Percentiles rank a stretch among this genome's conserved stretches.
These are phyloP conservation scores for Drosophila hydei DNA, from an alignment of 1,140 invertebrate species.

Conservation along the genomic window DNA sequence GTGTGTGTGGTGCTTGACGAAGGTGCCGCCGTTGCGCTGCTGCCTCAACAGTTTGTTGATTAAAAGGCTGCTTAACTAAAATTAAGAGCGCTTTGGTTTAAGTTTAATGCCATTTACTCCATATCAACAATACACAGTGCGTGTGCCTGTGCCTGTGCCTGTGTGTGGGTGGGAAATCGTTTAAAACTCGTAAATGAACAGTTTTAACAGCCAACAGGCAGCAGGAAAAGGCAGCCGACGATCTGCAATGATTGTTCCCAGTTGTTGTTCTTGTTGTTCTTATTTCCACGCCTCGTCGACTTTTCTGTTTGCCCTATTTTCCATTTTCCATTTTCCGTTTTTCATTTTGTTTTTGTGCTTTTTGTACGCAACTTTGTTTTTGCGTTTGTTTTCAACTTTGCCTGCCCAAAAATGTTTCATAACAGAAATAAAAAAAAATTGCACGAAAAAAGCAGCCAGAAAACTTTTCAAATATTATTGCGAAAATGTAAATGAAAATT, in stretches of 20 bases:
- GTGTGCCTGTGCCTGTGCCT: neutral
- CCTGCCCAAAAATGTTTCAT: constrained; percentile 41
- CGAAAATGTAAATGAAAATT: constrained; percentile 53
- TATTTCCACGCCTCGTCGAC: constrained; percentile 20
- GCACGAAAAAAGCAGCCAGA: constrained; percentile 7
- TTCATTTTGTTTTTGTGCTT: constrained; percentile 13
- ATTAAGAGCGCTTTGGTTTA: constrained; percentile 43
- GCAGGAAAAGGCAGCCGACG: constrained; percentile 12
- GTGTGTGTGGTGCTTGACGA: constrained; percentile 11
- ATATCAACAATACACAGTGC: neutral
- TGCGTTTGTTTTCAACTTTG: constrained; percentile 42
- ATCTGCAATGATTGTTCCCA: constrained; percentile 27
- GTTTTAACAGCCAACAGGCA: constrained; percentile 33
- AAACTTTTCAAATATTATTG: constrained; percentile 48
- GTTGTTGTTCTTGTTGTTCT: constrained; percentile 11
- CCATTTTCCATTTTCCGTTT: neutral
- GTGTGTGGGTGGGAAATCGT: constrained; percentile 18
- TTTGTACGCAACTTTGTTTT: constrained; percentile 37
- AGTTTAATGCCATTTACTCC: constrained; percentile 39
- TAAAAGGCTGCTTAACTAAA: constrained; percentile 72
- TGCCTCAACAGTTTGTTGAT: constrained; percentile 79
- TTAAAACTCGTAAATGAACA: constrained; percentile 52
- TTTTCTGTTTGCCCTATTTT: constrained; percentile 23
- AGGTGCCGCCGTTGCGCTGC: constrained; percentile 27
- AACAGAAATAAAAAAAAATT: constrained; percentile 41